Evolutionary conservation across 2,113 vertebrate genomes (phyloP), one percentile per base, ranked within the genome.

Genomic region (Eptatretus burgeri): DNA sequence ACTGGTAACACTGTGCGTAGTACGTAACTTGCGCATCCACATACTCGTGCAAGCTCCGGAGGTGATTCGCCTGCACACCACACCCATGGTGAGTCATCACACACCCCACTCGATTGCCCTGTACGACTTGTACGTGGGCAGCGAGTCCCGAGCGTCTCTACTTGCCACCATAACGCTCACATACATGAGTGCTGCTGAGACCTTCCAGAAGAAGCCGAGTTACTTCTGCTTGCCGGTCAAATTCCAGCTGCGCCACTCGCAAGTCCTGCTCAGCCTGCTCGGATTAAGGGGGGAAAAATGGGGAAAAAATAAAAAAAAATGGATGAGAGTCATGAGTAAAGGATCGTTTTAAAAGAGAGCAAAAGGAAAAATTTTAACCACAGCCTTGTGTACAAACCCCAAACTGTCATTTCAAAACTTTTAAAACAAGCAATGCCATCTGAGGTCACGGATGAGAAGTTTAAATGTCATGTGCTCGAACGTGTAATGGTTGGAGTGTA

Each of bases 21-120:
- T 93, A 98, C 1, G 83, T 95, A 69, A 83, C 81, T 73, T 98
- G 89, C 52, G 91, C 87, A 76, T 95, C 89, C 63, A 98, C 86
- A 73, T 94, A 89, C 72, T 98, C 91, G 67, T 86, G 87, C 74
- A 95, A 71, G 69, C 91, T 95, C 71, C 83, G 86, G 66, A 98
- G 81, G 66, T 98, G 91, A 72, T 98, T 88, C 49, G 89, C 86
- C 91, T 95, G 62, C 14, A 19, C 16, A 70, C 13, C 1, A 17
- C 63, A 13, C 50, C 14, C 13, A 13, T 9, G 63, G 14, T 5
- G 2, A 63, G 18, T 50, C 12, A 13, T 50, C 18, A 63, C 10
- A 50, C 10, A 17, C 5, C 62, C 51, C 14, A 51, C 14, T 41
- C 13, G 18, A 20, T 41, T 16, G 18, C 16, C 53, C 5, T 60